phyloP scores from a whole-genome alignment of 2,797 vertebrate genomes.

The Nyctibius grandis region DNA sequence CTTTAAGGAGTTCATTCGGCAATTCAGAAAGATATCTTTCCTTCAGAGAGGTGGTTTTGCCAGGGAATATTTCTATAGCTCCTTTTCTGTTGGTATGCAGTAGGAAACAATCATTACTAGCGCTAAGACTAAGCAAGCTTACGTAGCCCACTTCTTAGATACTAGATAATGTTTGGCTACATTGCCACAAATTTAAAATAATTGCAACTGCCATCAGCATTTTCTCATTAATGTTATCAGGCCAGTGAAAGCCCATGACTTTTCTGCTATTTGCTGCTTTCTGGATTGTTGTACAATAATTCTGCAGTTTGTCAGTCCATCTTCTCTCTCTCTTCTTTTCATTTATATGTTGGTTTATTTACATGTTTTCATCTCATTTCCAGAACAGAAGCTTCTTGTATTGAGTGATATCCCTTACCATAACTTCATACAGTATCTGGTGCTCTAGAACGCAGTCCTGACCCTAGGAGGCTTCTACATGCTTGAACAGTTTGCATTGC shows the following conservation, averaged over 20 bases:
- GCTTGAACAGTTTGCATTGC: background rate
- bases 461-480: background rate
- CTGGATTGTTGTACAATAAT: background rate
- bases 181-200: background rate
- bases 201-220: background rate
- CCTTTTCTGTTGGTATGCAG: background rate
- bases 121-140: background rate
- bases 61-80: background rate
- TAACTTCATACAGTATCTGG: background rate
- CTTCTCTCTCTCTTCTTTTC: background rate
- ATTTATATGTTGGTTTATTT: background rate
- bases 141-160: background rate
- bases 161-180: background rate
- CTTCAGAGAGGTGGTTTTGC: background rate
- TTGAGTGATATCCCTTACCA: background rate
- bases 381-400: background rate
- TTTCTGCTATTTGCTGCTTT: background rate
- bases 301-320: background rate
- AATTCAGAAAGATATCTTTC: conserved; percentile 3
- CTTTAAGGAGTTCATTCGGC: conserved; percentile 23
- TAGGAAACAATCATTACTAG: background rate
- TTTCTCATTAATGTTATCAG: background rate
- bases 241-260: background rate
- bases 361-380: background rate
- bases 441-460: background rate